Conservation (phyloP, 2,888 invertebrate species). For the Hylaea fasciaria region DNA sequence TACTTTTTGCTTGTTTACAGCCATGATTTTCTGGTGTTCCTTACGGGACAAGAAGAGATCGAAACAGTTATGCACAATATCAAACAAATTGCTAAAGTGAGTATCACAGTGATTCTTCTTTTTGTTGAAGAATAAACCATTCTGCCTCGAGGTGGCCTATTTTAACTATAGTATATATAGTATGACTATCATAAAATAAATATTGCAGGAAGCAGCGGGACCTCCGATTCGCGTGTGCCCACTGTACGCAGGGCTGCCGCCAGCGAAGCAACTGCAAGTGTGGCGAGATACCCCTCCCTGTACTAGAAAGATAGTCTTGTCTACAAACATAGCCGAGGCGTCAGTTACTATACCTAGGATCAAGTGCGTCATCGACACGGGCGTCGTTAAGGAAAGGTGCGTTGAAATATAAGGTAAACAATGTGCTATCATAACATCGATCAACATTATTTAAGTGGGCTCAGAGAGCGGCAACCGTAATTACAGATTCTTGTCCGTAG, state of each 20-base stretch:
- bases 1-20: conserved; percentile 79
- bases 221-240: conserved; percentile 92
- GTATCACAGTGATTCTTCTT: conserved; percentile 20
- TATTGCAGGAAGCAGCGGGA: conserved; percentile 82
- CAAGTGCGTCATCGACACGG: conserved; percentile 95
- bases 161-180: background rate
- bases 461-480: too few relatives aligned
- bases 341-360: conserved; percentile 98
- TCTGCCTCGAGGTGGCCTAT: background rate
- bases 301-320: conserved; percentile 95
- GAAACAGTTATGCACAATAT: conserved; percentile 92
- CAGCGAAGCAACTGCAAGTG: conserved; percentile 93
- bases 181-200: conserved; percentile 2
- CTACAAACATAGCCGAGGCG: conserved; percentile 99
- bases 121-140: background rate
- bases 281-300: conserved; percentile 90
- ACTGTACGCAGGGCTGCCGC: conserved; percentile 95
- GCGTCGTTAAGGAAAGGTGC: conserved; percentile 95
- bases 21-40: conserved; percentile 95
- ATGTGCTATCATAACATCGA: conserved; percentile 6
- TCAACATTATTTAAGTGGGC: background rate
- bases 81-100: conserved; percentile 88
- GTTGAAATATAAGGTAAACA: conserved; percentile 28
- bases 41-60: conserved; percentile 99
- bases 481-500: too few relatives aligned